Conservation (phyloP, 2,113 vertebrate species). For the Leucopsar rothschildi region DNA sequence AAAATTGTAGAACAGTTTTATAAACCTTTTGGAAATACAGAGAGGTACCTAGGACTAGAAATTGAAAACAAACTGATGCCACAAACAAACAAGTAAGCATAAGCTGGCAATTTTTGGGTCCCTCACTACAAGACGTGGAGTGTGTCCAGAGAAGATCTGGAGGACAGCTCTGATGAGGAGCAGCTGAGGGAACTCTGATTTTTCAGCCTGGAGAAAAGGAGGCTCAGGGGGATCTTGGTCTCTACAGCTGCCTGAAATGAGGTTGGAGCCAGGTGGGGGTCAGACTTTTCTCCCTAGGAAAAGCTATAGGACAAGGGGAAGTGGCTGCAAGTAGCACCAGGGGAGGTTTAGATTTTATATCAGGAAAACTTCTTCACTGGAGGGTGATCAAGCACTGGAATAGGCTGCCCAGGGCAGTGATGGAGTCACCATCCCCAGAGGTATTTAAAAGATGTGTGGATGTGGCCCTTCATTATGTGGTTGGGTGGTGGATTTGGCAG, state of each 20-base stretch:
- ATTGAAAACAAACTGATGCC: neutral
- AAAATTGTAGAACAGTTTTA: neutral
- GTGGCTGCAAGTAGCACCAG: accelerated
- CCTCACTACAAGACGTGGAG: neutral
- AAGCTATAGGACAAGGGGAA: neutral
- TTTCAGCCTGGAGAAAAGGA: neutral
- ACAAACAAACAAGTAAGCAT: neutral
- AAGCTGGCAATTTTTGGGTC: neutral
- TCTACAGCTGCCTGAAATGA: neutral
- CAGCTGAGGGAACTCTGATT: neutral
- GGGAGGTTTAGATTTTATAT: neutral
- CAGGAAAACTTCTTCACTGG: neutral
- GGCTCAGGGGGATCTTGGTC: neutral
- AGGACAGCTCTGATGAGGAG: neutral
- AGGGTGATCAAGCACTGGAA: neutral
- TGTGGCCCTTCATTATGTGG: neutral
- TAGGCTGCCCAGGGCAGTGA: too few species aligned
- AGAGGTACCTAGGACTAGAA: neutral
- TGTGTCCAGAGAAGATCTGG: neutral
- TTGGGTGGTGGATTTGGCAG: neutral
- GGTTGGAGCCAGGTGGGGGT: neutral
- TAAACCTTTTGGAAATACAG: neutral
- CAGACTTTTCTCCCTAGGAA: neutral
- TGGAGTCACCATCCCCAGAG: too few species aligned
- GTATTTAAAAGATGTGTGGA: neutral